Base-by-base conservation (phyloP, 2,113 vertebrate species). In the Hemibagrus wyckioides region DNA sequence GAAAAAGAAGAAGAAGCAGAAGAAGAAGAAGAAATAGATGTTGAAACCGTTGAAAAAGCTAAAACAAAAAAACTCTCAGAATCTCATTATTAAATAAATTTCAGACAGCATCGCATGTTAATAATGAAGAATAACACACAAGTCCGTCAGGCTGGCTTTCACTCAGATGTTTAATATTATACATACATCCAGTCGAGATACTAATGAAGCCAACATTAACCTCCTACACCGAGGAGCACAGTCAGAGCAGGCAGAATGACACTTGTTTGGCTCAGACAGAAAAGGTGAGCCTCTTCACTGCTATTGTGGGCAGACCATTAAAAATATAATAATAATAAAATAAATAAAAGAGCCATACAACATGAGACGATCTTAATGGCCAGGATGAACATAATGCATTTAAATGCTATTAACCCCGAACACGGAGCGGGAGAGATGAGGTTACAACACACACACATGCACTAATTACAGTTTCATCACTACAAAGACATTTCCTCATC, bases 121-220 rank as follows among this genome's bases (percentile, higher is more conserved):
- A 44, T 75, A 39, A 71, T 39, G 19, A 33, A 36, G 17, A 36
- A 36, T 23, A 25, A 25, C 41, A 23, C 11, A 8, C 39, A 4
- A 44, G 10, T 44, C 71, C 10, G 25, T 75, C 39, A 75, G 10
- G 71, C 9, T 75, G 73, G 25, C n/a, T 76, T 76, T 76, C 41
- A 76, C 73, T 76, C 13, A n/a, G 33, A 39, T 3, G 36, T 36
- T 11, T 41, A n/a, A 52, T 50, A 28, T 17, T 15, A 11, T 56
- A 17, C 48, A 52, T 21, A 13, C 2, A 33, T 84, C 87, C 90
- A 86, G 88, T 93, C 89, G 81, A 90, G 90, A 89, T 91, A 85
- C 91, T 92, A 92, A 94, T 94, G 91, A 94, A 94, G 92, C 92
- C 92, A 91, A 90, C 93, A 94, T 95, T 94, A 95, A 92, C 90